These are phyloP conservation scores for Invenusta paracnida DNA, from an alignment of 2,888 invertebrate species.

Conservation along the genomic window DNA sequence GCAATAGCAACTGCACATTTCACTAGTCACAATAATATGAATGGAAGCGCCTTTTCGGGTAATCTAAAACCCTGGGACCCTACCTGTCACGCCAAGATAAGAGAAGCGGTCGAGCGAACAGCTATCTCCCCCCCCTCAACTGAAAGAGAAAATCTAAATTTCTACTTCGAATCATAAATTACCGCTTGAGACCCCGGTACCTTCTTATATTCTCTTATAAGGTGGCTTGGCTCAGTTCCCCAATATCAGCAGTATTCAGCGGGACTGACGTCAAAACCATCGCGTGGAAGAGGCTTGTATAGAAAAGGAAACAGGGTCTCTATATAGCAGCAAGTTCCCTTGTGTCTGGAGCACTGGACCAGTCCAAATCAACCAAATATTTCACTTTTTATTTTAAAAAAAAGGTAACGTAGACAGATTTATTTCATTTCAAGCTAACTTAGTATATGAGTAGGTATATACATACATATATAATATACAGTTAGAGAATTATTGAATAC, in stretches of 20 bases:
- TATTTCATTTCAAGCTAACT: background rate
- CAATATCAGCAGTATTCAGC: no score
- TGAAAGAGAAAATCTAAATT: background rate
- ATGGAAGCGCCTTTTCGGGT: conserved; percentile 10
- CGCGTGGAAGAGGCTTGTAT: background rate
- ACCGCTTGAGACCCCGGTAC: background rate
- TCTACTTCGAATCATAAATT: conserved; percentile 23
- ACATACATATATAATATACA: no score
- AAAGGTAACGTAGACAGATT: conserved; percentile 17
- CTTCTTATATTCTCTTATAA: background rate
- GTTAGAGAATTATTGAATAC: no score
- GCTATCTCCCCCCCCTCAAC: no score
- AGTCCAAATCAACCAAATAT: background rate
- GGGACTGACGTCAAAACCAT: conserved; percentile 3
- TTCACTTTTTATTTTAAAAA: background rate
- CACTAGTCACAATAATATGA: background rate
- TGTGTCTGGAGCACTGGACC: background rate
- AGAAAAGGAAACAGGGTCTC: no score
- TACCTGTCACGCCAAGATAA: conserved; percentile 29
- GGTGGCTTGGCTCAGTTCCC: background rate
- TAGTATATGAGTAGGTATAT: no score
- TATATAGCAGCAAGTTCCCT: background rate
- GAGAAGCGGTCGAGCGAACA: background rate
- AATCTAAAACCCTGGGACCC: conserved; percentile 16
- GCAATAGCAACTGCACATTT: no score